Conservation (phyloP, 2,113 vertebrate species). For the Merops nubicus region DNA sequence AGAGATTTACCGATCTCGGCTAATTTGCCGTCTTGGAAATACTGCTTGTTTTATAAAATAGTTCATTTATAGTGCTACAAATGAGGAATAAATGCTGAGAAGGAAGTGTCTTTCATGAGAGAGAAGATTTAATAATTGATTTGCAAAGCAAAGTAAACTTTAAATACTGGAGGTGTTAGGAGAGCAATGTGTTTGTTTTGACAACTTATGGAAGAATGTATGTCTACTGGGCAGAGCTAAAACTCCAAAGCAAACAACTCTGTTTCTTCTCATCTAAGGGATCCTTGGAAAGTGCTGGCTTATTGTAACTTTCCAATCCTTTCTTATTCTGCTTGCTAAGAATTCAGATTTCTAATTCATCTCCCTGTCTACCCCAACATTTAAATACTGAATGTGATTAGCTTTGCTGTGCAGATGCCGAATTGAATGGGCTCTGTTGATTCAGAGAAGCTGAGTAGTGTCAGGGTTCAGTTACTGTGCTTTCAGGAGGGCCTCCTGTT, state of each 20-base stretch:
- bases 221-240: not conserved
- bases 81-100: not conserved
- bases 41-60: constrained; percentile 1
- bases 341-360: constrained; percentile 15
- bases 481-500: constrained; percentile 50
- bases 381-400: constrained; percentile 44
- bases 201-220: not conserved
- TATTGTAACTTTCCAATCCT: not conserved
- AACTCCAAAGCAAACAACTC: not conserved
- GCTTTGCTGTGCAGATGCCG: constrained; percentile 23
- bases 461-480: constrained; percentile 59
- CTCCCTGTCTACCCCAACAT: not conserved
- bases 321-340: constrained; percentile 5
- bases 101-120: not conserved
- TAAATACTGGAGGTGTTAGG: not conserved
- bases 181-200: not conserved
- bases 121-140: not conserved
- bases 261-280: not conserved
- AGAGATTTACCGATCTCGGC: not conserved
- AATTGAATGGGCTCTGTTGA: constrained; percentile 55
- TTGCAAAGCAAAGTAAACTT: not conserved
- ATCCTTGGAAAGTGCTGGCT: not conserved
- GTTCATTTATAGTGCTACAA: not conserved
- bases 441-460: constrained; percentile 52
- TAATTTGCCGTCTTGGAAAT: constrained; percentile 9